A percentile compares a stretch with the other conserved stretches of the same genome.
Evolutionary conservation across 1,140 invertebrate genomes (phyloP).

Genomic region (Drosophila bipectinata): DNA sequence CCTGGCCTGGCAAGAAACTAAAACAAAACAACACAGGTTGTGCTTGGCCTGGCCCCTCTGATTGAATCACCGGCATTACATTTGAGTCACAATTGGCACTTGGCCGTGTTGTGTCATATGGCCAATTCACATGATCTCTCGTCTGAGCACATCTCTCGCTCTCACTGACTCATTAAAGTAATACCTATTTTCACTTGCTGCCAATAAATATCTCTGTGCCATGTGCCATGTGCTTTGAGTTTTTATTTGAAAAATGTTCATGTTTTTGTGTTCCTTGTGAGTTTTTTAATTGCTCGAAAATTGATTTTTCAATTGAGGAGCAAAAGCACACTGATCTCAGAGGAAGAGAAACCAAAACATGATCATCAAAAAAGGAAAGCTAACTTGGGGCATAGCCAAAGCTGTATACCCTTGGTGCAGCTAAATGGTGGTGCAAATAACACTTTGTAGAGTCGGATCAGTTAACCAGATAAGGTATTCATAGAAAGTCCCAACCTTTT

Average conservation of each 20-base stretch:
- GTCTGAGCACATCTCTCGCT: background rate
- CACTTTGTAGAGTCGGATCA: too few species aligned
- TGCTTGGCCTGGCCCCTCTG: background rate
- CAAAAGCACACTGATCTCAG: conserved; percentile 2
- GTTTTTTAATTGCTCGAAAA: conserved; percentile 73
- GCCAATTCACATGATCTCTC: conserved; percentile 37
- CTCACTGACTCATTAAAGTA: conserved; percentile 28
- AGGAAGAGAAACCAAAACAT: conserved; percentile 9
- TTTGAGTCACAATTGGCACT: conserved; percentile 64
- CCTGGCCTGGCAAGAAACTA: background rate
- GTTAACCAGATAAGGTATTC: too few species aligned
- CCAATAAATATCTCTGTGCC: conserved; percentile 8
- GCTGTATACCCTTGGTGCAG: too few species aligned
- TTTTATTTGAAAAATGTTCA: conserved; percentile 20
- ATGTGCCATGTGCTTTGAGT: conserved; percentile 18
- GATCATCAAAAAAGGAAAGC: background rate
- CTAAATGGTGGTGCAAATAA: too few species aligned
- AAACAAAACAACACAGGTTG: too few species aligned
- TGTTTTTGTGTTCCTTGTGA: conserved; percentile 68
- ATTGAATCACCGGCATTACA: conserved; percentile 34
- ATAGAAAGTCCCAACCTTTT: too few species aligned
- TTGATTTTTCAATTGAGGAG: conserved; percentile 68
- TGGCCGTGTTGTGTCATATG: conserved; percentile 48
- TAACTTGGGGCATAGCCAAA: too few species aligned
- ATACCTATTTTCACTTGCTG: conserved; percentile 4